Evolutionary conservation across 2,888 invertebrate species (phyloP), one percentile per base, ranked within the genome.

Genomic region (Pammene fasciana): DNA sequence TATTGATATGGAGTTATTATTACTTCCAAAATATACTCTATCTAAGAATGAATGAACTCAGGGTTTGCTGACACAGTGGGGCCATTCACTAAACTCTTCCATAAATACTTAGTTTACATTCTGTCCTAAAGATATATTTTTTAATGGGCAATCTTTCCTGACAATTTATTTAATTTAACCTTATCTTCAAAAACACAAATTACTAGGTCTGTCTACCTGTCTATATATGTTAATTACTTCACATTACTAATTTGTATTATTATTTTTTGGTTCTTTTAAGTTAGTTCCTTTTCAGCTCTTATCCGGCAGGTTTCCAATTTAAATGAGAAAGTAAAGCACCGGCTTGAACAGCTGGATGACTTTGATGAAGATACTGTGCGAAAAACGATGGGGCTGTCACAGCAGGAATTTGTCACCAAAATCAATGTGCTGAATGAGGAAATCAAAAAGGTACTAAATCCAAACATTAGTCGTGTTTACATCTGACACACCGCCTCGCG

Each of bases 381-480:
- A 77, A 97, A 97, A 89, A 96, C 97, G 89, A 94, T 97, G 82
- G 97, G 98, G 79, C 92, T 99, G 72, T 97, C 97, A 3, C 99
- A 99, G 86, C 97, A 97, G 84, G 98, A 99, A 83, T 99, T 98
- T 92, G 95, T 97, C 8, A 94, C 94, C 55, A 95, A 97, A 77
- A 97, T 99, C 72, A 97, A 97, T 78, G 96, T 98, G 86, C 93
- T 99, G n/a, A 97, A 97, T 89, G 96, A 96, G 81, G 98, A 98
- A 86, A 94, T 99, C 38, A 96, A 97, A 54, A 95, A 94, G 89
- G 93, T 93, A 80, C 62, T 26, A 34, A 16, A 26, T 26, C 26
- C 26, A 26, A 26, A 26, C 26, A 26, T 26, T 26, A 26, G n/a
- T n/a, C 26, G 26, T 26, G 1, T 26, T 26, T n/a, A n/a, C n/a